Evolutionary conservation across 1,140 invertebrate species (phyloP), one percentile per base, ranked within the genome.

Genomic region (Sycobia sp.): DNA sequence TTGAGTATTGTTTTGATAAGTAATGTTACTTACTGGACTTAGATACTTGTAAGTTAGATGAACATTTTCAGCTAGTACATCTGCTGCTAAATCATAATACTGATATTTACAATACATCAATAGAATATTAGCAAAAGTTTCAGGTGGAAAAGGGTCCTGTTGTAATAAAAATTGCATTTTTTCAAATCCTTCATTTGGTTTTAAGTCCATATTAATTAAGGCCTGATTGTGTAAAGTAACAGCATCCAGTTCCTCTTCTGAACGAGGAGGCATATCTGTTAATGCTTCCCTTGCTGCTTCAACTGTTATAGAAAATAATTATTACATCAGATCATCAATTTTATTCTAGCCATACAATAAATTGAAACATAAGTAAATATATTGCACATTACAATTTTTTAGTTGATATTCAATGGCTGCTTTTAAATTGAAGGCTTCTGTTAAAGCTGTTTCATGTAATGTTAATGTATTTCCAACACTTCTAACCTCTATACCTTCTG

Each of bases 151-250:
- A 11, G 93, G 92, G 78, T 96, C 95, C 75, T 99, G 94, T 73
- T 97, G 93, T 2, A 99, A 83, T 9, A 99, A 82, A 81, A 98
- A 99, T 76, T 99, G 96, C 20, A 99, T 78, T 81, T 99, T 99
- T 74, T 98, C 92, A 76, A 99, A 98, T 18, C 96, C 95, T 78
- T 96, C 92, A 0, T 90, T 91, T 9, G 96, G 92, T 66, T 94
- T 91, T 25, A 81, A 83, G 49, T 96, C 93, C 79, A 97, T 95
- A 73, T 97, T 97, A 73, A 98, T 93, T 7, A 99, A 82, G 0
- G 97, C 97, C 83, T 98, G 92, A 78, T 99, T 99, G 73, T 99
- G 98, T 7, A 99, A 83, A 22, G 97, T 98, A 0, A 99, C 94
- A 16, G 96, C 95, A 82, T 99, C 98, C 60, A 99, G 81, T 83